Evolutionary conservation across 2,113 vertebrate species (phyloP), one percentile per base, ranked within the genome.

Genomic region (Lagopus leucura): DNA sequence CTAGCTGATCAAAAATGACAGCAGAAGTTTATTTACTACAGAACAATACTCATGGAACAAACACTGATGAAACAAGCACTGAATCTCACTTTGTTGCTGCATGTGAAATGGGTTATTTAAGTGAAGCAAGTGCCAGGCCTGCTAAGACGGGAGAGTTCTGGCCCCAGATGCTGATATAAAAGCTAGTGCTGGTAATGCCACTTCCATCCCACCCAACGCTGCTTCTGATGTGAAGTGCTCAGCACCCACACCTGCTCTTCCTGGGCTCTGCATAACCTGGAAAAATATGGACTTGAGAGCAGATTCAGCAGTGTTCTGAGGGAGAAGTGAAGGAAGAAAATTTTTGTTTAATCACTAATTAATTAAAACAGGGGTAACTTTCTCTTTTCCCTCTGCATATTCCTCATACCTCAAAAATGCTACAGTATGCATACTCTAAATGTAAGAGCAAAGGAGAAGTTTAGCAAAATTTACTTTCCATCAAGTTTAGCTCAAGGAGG

Each of bases 161-260:
- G 15, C 8, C 21, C 5, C 5, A 10, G 52, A 17, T 6, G 6
- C 10, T 6, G 47, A 9, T 4, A 6, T 32, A 15, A 4, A 32
- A 52, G 48, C 14, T 58, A 70, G 57, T 15, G 3, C 18, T 8
- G 8, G 40, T 3, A 4, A 24, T 1, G 25, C 16, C 52, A 54
- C 5, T 50, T 10, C 63, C 32, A 25, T 36, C 38, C 4, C 38
- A 10, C 6, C 36, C 38, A 21, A 20, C 0, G 8, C 54, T 13
- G 28, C n/a, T 45, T 30, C 8, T 0, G 3, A 21, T 1, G 32
- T 1, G 8, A 19, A 32, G 24, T 0, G 20, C 7, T 47, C 45
- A 7, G 66, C 25, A 8, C 9, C 45, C 1, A 2, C 61, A 43
- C 61, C 36, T 6, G 36, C 52, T 27, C 25, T 24, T 27, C 52